Evolutionary conservation across 2,797 vertebrate species (phyloP).

Genomic region (Gobio occitaniae): DNA sequence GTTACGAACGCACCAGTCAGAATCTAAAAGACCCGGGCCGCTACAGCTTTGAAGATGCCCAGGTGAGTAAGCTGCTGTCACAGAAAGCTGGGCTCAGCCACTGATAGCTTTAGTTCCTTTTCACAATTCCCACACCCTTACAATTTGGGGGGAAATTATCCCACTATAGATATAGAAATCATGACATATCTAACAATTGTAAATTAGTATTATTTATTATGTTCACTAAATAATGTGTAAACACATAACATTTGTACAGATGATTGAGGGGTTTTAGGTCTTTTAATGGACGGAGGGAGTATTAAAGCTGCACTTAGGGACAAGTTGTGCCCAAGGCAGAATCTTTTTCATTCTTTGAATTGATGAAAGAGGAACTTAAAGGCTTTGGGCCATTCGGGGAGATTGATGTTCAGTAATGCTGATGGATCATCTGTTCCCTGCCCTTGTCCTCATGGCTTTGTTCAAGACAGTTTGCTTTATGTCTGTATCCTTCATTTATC

Average conservation of each 20-base stretch:
- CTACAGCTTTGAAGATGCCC: slow-evolving; percentile 96
- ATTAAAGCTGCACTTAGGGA: slow-evolving; percentile 13
- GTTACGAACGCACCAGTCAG: slow-evolving; percentile 96
- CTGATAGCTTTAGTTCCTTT: neutral
- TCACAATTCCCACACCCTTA: neutral
- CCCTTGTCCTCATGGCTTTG: slow-evolving; percentile 6
- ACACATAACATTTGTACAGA: neutral
- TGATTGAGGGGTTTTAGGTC: neutral
- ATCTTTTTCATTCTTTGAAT: slow-evolving; percentile 30
- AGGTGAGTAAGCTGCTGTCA: slow-evolving; percentile 79
- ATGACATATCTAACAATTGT: neutral
- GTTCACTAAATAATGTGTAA: neutral
- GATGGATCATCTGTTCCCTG: slow-evolving; percentile 29
- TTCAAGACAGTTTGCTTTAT: slow-evolving; percentile 7
- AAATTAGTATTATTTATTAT: neutral
- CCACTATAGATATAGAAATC: neutral
- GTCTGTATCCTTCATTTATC: slow-evolving; percentile 31
- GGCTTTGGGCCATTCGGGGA: slow-evolving; percentile 1
- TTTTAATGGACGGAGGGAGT: neutral
- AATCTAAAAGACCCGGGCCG: slow-evolving; percentile 96
- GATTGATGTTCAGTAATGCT: slow-evolving; percentile 27
- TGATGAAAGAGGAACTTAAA: slow-evolving; percentile 2
- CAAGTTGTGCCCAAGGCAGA: slow-evolving; percentile 23
- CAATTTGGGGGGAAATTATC: neutral
- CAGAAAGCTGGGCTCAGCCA: neutral